phyloP scores from a whole-genome alignment of 2,888 invertebrate genomes.

The Oligia strigilis region DNA sequence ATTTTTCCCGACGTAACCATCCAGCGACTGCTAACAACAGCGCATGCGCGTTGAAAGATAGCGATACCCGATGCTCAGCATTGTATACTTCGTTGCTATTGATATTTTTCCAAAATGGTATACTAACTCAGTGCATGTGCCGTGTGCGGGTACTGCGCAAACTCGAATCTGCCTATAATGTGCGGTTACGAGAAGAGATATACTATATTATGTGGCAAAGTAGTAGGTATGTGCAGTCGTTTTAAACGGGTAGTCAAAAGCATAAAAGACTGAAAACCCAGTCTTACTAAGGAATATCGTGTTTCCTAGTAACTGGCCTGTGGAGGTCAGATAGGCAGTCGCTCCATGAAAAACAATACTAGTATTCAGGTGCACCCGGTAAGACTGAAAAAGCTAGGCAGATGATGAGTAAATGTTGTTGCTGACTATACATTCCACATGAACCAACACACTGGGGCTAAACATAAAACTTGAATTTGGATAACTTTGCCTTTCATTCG shows the following conservation, averaged over 20 bases:
- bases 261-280: not conserved
- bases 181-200: not conserved
- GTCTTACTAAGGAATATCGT: too few species aligned
- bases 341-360: not conserved
- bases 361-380: not conserved
- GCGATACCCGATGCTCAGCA: constrained; percentile 62
- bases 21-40: constrained; percentile 63
- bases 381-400: not conserved
- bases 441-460: not conserved
- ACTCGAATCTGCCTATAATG: constrained; percentile 12
- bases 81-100: constrained; percentile 79
- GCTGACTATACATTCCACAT: too few species aligned
- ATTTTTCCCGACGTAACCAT: constrained; percentile 76
- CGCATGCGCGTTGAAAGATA: constrained; percentile 81
- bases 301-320: not conserved
- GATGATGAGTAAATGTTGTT: not conserved
- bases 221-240: not conserved
- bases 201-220: not conserved
- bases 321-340: not conserved
- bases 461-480: not conserved
- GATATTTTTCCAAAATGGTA: constrained; percentile 70
- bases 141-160: constrained; percentile 43
- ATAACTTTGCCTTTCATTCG: not conserved
- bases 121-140: constrained; percentile 43
- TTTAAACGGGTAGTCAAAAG: not conserved